These are phyloP conservation scores for Saccostrea glomerata DNA, from an alignment of 1,140 invertebrate genomes.

Conservation along the genomic window DNA sequence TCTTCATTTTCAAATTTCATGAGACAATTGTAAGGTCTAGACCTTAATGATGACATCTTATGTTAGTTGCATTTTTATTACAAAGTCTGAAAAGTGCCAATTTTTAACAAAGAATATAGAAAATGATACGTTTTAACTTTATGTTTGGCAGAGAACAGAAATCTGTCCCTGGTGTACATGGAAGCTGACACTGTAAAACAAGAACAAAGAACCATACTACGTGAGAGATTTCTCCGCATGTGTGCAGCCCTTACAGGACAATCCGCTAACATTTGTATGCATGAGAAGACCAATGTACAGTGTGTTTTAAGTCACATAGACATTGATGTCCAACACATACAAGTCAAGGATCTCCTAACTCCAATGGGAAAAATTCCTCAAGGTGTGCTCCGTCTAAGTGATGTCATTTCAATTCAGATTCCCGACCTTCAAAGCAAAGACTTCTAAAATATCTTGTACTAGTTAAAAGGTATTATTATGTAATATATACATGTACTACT, in stretches of 20 bases:
- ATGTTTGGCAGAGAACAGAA: background rate
- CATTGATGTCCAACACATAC: constrained; percentile 73
- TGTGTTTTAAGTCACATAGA: constrained; percentile 70
- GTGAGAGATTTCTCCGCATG: constrained; percentile 75
- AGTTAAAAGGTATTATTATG: too few relatives aligned
- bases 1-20: too few relatives aligned
- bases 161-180: constrained; percentile 25
- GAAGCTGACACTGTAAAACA: constrained; percentile 63
- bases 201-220: constrained; percentile 70
- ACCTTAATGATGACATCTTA: too few relatives aligned
- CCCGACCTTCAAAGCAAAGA: constrained; percentile 52
- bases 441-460: background rate
- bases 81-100: too few relatives aligned
- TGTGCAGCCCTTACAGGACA: constrained; percentile 67
- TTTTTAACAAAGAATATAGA: too few relatives aligned
- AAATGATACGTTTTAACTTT: too few relatives aligned
- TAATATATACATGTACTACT: too few relatives aligned
- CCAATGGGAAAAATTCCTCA: constrained; percentile 76
- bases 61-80: too few relatives aligned
- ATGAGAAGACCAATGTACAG: constrained; percentile 69
- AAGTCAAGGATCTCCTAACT: constrained; percentile 73
- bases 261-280: constrained; percentile 66
- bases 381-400: constrained; percentile 74
- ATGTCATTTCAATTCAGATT: constrained; percentile 71
- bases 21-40: too few relatives aligned